Base-by-base conservation (phyloP, 2,113 vertebrate species). In the Coregonus clupeaformis region DNA sequence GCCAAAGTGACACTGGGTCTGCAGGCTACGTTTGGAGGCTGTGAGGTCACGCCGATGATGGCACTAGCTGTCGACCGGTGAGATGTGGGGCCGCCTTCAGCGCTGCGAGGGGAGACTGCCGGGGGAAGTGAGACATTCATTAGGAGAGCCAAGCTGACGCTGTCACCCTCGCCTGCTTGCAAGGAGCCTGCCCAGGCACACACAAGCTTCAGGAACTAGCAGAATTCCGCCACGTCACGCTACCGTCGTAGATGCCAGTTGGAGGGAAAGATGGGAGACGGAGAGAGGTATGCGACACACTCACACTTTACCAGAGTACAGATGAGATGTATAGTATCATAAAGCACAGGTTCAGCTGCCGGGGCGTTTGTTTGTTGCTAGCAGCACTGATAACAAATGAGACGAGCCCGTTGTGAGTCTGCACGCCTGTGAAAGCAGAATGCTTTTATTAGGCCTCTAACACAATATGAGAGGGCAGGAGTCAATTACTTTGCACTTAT, bases 131-230 rank as follows among this genome's bases (percentile, higher is more conserved):
- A 93, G 90, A 91, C 89, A 91, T 94, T 94, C 92, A 94, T 94
- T 94, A 94, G 91, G 85, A 85, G 89, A 93, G 90, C 89, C 88
- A 90, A 93, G 90, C 90, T 91, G 92, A 94, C 90, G 82, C 90
- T 92, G 90, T 91, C 92, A 92, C 85, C 87, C 84, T 86, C 76
- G 80, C 82, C 84, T 85, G 84, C 83, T 90, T 91, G 88, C 86
- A 86, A 89, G 82, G 85, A 88, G 85, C 77, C 85, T 75, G 85
- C 68, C 86, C 84, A 85, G 89, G 89, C 83, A 89, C 88, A 83
- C 79, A 80, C 75, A 87, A 89, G 80, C 73, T 14, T 67, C 69
- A 22, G 59, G 30, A 60, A 49, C 65, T 47, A 75, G 65, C 72
- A 70, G 63, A 12, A 6, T 29, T 32, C 25, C 63, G 4, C 63